Conservation (phyloP, 1,140 invertebrate genomes). For the Ceratina calcarata region DNA sequence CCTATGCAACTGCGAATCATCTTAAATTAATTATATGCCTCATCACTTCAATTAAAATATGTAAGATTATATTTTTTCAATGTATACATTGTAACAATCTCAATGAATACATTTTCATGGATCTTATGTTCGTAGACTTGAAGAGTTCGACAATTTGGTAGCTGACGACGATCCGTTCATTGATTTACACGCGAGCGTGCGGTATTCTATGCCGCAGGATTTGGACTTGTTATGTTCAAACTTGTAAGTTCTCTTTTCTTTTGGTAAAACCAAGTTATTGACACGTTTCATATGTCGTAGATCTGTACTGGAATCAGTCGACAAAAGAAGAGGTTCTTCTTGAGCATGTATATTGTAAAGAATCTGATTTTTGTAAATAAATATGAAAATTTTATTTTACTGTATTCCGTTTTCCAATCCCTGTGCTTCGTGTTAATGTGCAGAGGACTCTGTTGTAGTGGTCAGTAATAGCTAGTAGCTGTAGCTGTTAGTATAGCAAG, state of each 20-base stretch:
- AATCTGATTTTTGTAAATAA: constrained; percentile 15
- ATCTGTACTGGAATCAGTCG: neutral
- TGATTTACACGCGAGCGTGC: neutral
- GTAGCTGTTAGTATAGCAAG: too few relatives aligned
- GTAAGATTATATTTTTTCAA: neutral
- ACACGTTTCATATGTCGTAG: constrained; percentile 5
- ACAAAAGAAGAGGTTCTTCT: neutral
- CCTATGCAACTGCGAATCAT: too few relatives aligned
- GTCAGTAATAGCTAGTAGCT: too few relatives aligned
- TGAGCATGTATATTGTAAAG: neutral
- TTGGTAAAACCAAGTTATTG: too few relatives aligned
- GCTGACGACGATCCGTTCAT: constrained; percentile 11
- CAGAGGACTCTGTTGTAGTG: too few relatives aligned
- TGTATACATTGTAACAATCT: too few relatives aligned
- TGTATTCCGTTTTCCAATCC: too few relatives aligned
- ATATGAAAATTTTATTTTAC: neutral
- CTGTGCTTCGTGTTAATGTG: too few relatives aligned
- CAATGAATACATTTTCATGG: neutral
- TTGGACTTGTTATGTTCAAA: constrained; percentile 9
- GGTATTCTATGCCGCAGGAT: constrained; percentile 29
- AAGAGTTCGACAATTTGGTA: constrained; percentile 19
- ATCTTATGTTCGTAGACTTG: constrained; percentile 4
- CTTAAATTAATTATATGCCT: neutral
- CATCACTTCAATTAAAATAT: neutral
- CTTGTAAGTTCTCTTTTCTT: constrained; percentile 18